Base-by-base conservation (phyloP, 1,140 invertebrate species). In the Drosophila tsacasi region DNA sequence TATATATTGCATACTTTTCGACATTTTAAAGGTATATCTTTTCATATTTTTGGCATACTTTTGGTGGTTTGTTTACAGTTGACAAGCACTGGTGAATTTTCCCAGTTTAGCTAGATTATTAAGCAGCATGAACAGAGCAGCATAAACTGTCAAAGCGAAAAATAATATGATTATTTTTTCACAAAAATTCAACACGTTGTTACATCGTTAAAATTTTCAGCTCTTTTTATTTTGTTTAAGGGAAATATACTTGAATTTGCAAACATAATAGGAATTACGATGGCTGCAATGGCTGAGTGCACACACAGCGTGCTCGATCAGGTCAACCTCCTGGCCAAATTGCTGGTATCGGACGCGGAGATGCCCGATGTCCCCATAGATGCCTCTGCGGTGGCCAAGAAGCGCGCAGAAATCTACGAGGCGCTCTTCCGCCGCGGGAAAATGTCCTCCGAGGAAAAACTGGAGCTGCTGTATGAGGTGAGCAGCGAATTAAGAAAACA, bases 371-470 rank as follows among this genome's bases (percentile, higher is more conserved):
- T 39, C 1, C 30, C 42, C 60, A 64, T 84, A 87, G 40, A 59
- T 87, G 79, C 63, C 5, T 21, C 55, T n/a, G 27, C 32, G 40
- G 49, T 90, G 35, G 21, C 62, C 23, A 71, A 50, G 2, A 67
- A 23, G 30, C 81, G 84, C 32, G 44, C 35, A 9, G 61, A 74
- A 64, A 80, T 89, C 32, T 87, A 68, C 46, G 84, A 87, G 25
- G 46, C 30, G 15, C 37, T 84, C 12, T 32, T 89, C 10, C 23
- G 19, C 7, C 30, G 23, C 39, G 23, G 10, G 10, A 60, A 8
- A 39, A 44, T 59, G 60, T 10, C 68, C 23, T 3, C 35, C 8
- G 6, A 25, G 23, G 35, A n/a, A 3, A 76, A 49, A 10, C 25
- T 58, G 37, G 30, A 42, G 21, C 15, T 76, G 32, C 12, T 60